Base-by-base conservation (phyloP, 2,113 vertebrate genomes). In the Ammodytes dubius region DNA sequence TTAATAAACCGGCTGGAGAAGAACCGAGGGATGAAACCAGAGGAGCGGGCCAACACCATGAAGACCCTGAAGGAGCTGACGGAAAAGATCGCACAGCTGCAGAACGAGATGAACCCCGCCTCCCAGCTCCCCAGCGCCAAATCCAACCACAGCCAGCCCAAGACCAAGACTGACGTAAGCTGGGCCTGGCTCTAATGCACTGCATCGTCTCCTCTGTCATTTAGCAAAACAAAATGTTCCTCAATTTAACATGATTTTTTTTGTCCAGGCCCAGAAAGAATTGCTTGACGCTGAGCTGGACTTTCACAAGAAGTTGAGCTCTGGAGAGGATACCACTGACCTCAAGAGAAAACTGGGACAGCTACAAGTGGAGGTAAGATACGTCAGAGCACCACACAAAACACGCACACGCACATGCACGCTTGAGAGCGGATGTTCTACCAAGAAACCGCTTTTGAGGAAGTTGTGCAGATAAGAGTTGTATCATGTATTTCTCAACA, bases 311-410 rank as follows among this genome's bases (percentile, higher is more conserved):
- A 97, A 97, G 68, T 94, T 99, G 4, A 97, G 95, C 27, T 97
- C 98, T 14, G 98, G 98, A 72, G 98, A 99, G 90, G 98, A 99
- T 84, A 99, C 98, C 0, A 99, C 98, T n/a, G 98, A 99, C 13
- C 92, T 99, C 83, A 96, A 97, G 84, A 98, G 97, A 59, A 98
- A 97, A 86, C 96, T 99, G 17, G 98, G 92, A 40, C 97, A 96
- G 88, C 86, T 99, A 70, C 98, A 99, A 42, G 96, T 98, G 61
- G 98, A 99, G 96, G 98, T 99, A 79, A 94, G 89, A 27, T 3
- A 8, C 7, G 35, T 0, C 54, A 70, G 27, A 11, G 64, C 27
- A 76, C 15, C 27, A 43, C 4, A 19, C 46, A 4, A n/a, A 10
- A 14, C 39, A 12, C 10, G 50, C 46, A 19, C 49, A 66, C 15